phyloP scores from a whole-genome alignment of 2,113 vertebrate genomes.

The rabbit (Oryctolagus cuniculus) region DNA sequence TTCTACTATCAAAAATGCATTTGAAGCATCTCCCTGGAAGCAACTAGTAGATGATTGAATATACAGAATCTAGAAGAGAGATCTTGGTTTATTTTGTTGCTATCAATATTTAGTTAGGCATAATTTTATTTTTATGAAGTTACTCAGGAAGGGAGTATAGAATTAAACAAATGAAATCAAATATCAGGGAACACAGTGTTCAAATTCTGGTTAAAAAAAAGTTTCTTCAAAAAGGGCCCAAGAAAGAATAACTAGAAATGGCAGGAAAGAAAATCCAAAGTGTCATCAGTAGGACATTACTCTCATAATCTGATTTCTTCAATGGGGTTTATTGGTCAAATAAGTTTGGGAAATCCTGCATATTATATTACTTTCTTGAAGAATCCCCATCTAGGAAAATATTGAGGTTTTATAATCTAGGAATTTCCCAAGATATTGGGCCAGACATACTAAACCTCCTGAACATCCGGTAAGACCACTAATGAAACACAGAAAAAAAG shows the following conservation, averaged over 20 bases:
- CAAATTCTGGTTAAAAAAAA: neutral
- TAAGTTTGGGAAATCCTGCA: neutral
- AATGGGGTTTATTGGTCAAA: neutral
- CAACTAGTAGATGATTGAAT: neutral
- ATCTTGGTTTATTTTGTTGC: neutral
- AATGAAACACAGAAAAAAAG: neutral
- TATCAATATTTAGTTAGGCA: neutral
- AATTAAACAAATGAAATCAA: neutral
- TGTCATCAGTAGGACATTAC: neutral
- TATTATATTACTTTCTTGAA: neutral
- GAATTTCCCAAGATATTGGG: neutral
- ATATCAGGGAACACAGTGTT: neutral
- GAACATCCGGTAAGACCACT: neutral
- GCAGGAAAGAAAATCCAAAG: neutral
- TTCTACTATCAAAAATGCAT: neutral
- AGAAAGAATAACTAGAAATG: neutral
- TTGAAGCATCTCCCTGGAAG: neutral
- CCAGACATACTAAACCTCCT: neutral
- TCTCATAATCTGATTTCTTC: neutral
- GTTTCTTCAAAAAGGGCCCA: neutral
- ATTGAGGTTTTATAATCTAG: neutral
- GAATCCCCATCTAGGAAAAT: neutral
- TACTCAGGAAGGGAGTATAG: neutral
- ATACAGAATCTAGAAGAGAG: neutral
- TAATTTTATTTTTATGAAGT: neutral